Conservation (phyloP, 2,797 vertebrate species). For the Mus minutoides region DNA sequence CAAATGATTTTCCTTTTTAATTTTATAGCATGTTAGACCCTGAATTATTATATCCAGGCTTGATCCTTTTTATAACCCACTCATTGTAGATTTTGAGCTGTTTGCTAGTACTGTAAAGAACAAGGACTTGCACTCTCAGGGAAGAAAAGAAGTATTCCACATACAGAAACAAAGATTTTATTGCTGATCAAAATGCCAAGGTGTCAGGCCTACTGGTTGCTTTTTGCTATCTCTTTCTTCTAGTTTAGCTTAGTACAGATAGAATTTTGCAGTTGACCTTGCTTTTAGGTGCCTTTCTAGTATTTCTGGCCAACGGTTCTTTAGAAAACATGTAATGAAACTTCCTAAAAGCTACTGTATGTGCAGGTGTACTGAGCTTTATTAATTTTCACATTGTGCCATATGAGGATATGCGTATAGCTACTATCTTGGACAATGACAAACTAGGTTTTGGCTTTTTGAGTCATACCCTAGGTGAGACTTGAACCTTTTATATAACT, state of each 20-base stretch:
- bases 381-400: neutral
- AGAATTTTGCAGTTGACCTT: neutral
- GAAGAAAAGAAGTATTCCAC: neutral
- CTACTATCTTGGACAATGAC: neutral
- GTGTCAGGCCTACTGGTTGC: neutral
- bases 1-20: constrained; percentile 25
- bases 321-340: neutral
- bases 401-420: neutral
- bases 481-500: neutral
- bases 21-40: neutral
- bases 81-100: neutral
- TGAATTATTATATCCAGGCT: neutral
- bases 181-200: neutral
- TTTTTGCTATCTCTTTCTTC: neutral
- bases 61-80: neutral
- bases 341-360: neutral
- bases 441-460: neutral
- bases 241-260: neutral
- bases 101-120: neutral
- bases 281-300: neutral
- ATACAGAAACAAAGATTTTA: neutral
- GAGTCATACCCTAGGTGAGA: neutral
- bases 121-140: neutral
- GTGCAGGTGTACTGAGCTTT: neutral
- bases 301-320: neutral